Conservation (phyloP, 2,113 vertebrate species). For the Myiozetetes cayanensis region DNA sequence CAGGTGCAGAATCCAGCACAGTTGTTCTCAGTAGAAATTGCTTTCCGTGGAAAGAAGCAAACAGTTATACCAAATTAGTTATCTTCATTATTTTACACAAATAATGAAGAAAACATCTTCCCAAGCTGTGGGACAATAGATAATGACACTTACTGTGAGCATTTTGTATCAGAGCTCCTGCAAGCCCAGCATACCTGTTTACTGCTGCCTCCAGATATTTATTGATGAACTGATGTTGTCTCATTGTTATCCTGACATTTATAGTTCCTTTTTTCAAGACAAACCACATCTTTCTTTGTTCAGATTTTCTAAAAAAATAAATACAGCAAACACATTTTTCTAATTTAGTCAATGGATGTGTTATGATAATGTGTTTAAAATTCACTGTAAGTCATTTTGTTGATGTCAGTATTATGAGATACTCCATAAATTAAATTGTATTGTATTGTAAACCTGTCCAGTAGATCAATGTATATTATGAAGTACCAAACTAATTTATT, state of each 20-base stretch:
- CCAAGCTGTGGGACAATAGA: neutral
- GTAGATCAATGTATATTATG: conserved; percentile 28
- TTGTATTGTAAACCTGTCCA: conserved; percentile 40
- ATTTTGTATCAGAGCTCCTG: neutral
- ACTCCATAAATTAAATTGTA: conserved; percentile 32
- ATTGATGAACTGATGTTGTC: neutral
- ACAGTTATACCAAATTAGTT: neutral
- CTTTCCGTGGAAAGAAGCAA: neutral
- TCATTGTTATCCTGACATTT: neutral
- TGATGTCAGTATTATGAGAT: conserved; percentile 27
- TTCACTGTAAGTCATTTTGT: conserved; percentile 1
- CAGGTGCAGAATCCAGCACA: neutral
- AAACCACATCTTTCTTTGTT: neutral
- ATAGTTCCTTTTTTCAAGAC: neutral
- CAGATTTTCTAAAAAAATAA: neutral
- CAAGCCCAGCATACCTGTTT: neutral
- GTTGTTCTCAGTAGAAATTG: neutral
- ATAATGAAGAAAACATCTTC: neutral
- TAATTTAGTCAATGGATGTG: neutral
- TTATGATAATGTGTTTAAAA: conserved; percentile 39
- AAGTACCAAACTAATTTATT: conserved; percentile 25
- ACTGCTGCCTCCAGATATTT: neutral
- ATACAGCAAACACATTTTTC: neutral
- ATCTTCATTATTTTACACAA: neutral
- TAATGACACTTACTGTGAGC: neutral